Base-by-base conservation (phyloP, 2,797 vertebrate genomes). In the Dallia pectoralis region DNA sequence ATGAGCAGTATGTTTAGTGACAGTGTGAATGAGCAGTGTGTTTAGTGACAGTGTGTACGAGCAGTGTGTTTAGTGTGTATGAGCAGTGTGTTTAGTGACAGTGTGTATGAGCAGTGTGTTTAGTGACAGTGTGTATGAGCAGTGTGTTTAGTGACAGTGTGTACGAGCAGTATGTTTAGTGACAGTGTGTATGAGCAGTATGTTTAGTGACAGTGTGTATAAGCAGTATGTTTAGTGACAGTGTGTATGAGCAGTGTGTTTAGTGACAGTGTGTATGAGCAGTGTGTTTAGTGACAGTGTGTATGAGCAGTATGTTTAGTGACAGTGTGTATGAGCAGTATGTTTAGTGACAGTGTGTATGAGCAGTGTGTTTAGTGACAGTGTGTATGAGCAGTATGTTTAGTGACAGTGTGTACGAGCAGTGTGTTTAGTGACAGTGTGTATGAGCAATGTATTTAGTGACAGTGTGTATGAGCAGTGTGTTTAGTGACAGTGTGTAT, bases 301-400 rank as follows among this genome's bases (percentile, higher is more conserved):
- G 79, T 83, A 78, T 78, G 81, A 83, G 72, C 82, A 86, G 87
- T 84, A n/a, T n/a, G n/a, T n/a, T n/a, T n/a, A n/a, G n/a, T n/a
- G n/a, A n/a, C n/a, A n/a, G n/a, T n/a, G n/a, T n/a, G n/a, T n/a
- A n/a, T n/a, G n/a, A n/a, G n/a, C n/a, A n/a, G n/a, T 72, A 77
- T 77, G 79, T 69, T 79, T 62, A 74, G 73, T 69, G 67, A 70
- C 73, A 77, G 75, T 79, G 70, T 86, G 79, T 83, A 78, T 78
- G 81, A 83, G 72, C 82, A 86, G 87, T 84, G n/a, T n/a, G n/a
- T n/a, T n/a, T n/a, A n/a, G n/a, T n/a, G n/a, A n/a, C n/a, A n/a
- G n/a, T n/a, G n/a, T n/a, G n/a, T n/a, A n/a, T n/a, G n/a, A n/a
- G n/a, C n/a, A n/a, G n/a, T 72, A 77, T 77, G 79, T 69, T 79